Evolutionary conservation across 2,888 invertebrate genomes (phyloP).

Genomic region (Callosobruchus maculatus): DNA sequence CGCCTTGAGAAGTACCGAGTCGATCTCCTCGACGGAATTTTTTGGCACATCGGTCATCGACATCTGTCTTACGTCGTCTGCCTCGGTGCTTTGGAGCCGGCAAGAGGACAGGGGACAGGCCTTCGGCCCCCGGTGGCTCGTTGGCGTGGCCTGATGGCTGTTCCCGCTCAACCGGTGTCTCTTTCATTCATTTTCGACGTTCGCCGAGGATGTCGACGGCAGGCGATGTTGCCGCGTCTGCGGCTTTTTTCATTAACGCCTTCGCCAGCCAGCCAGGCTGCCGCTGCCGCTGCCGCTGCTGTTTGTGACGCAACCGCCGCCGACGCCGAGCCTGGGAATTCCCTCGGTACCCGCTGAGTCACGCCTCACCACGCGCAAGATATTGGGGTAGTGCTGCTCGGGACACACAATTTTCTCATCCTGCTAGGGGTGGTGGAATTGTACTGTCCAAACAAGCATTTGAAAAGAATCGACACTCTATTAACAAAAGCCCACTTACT

Average conservation of each 20-base stretch:
- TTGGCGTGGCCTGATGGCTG: neutral
- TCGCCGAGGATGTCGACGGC: neutral
- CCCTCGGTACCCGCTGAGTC: neutral
- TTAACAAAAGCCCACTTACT: too few species aligned
- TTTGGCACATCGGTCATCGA: neutral
- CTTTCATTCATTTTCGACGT: neutral
- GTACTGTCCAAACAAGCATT: too few species aligned
- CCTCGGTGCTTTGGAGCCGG: neutral
- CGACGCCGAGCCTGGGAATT: neutral
- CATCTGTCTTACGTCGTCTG: neutral
- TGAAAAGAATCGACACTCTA: too few species aligned
- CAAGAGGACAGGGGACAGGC: neutral
- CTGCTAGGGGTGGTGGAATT: too few species aligned
- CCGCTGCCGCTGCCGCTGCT: neutral
- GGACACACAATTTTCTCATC: neutral
- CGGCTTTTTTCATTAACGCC: neutral
- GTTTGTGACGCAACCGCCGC: neutral
- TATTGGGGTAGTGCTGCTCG: neutral
- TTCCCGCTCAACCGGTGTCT: neutral
- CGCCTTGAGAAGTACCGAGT: too few species aligned
- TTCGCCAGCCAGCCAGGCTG: neutral
- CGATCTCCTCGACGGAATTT: too few species aligned
- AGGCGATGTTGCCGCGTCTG: neutral
- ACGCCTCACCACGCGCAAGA: neutral
- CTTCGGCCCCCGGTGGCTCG: neutral